phyloP scores from a whole-genome alignment of 2,113 vertebrate genomes.

The Meleagris gallopavo region DNA sequence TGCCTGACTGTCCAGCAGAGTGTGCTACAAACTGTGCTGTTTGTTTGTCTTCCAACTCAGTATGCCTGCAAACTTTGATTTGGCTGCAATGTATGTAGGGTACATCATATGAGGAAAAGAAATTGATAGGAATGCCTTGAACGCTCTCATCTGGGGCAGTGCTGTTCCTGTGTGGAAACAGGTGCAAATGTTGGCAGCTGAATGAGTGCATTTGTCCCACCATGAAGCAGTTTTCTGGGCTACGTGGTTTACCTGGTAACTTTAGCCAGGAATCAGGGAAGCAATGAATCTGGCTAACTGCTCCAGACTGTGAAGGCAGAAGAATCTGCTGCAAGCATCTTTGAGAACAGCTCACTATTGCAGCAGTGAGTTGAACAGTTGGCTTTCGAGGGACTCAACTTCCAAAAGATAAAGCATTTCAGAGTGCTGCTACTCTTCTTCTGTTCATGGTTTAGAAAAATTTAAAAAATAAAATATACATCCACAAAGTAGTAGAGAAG shows the following conservation, averaged over 20 bases:
- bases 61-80: not conserved
- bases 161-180: not conserved
- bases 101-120: not conserved
- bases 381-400: not conserved
- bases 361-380: not conserved
- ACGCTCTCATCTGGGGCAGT: not conserved
- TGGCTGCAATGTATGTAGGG: not conserved
- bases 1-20: not conserved
- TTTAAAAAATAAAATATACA: not conserved
- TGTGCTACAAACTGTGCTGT: not conserved
- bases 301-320: not conserved
- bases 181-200: not conserved
- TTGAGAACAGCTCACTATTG: accelerated
- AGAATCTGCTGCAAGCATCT: not conserved
- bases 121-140: not conserved
- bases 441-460: not conserved
- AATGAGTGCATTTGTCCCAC: not conserved
- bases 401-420: not conserved
- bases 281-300: not conserved
- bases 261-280: not conserved
- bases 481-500: not conserved
- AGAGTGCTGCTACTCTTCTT: accelerated
- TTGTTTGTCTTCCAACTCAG: not conserved
- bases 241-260: not conserved
- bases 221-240: not conserved